These are phyloP conservation scores for Rotaria magnacalcarata DNA, from an alignment of 2,888 invertebrate species.

Conservation along the genomic window DNA sequence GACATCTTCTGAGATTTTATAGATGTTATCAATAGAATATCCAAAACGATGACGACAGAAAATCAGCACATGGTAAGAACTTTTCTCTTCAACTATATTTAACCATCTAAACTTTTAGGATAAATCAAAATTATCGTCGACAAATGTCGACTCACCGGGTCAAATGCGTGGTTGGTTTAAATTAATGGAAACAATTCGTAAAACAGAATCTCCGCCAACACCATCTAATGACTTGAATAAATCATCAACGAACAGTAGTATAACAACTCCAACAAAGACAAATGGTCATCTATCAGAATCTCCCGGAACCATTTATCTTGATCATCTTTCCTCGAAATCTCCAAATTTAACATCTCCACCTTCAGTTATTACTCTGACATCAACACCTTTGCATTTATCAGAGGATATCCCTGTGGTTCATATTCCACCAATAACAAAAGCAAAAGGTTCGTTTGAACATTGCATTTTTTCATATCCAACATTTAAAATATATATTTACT, in stretches of 20 bases:
- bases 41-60: neutral
- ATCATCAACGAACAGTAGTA: neutral
- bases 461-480: too few relatives aligned
- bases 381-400: neutral
- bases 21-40: neutral
- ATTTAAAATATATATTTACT: too few relatives aligned
- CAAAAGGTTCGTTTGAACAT: too few relatives aligned
- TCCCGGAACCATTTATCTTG: neutral
- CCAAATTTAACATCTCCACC: neutral
- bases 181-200: slow-evolving; percentile 21
- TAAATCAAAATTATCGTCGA: neutral
- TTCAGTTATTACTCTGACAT: neutral
- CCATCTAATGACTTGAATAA: neutral
- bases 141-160: neutral
- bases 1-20: neutral
- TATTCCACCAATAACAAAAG: too few relatives aligned
- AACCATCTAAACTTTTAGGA: neutral
- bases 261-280: neutral
- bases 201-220: neutral
- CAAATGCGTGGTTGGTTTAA: slow-evolving; percentile 33
- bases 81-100: neutral
- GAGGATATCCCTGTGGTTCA: too few relatives aligned
- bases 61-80: neutral
- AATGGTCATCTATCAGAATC: neutral
- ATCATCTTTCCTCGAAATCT: neutral